A percentile compares a stretch with the other conserved stretches of the same genome.
phyloP scores from a whole-genome alignment of 2,113 vertebrate species.

The Takifugu flavidus region DNA sequence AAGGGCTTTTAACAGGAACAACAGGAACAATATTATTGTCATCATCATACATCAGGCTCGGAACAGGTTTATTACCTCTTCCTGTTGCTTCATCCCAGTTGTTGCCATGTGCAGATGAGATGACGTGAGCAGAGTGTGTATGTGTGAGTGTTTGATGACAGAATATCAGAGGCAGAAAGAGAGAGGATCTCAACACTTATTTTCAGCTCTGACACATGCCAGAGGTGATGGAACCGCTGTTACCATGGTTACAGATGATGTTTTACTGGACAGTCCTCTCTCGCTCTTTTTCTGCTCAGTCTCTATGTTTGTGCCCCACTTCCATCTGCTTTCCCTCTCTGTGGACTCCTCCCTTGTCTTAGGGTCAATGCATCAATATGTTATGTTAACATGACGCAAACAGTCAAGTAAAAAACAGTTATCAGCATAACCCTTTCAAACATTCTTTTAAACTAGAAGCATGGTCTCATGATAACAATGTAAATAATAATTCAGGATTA shows the following conservation, averaged over 20 bases:
- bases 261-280: constrained; percentile 19
- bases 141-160: not conserved
- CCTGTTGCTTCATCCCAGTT: constrained; percentile 19
- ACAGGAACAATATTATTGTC: not conserved
- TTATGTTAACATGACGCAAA: not conserved
- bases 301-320: not conserved
- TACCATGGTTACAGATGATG: constrained; percentile 58
- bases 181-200: constrained; percentile 11
- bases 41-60: not conserved
- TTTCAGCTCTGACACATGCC: constrained; percentile 50
- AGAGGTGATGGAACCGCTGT: constrained; percentile 52
- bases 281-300: not conserved
- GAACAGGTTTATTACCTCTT: constrained; percentile 8
- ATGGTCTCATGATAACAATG: too few species aligned
- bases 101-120: constrained; percentile 27
- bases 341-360: too few species aligned
- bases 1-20: not conserved
- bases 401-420: too few species aligned
- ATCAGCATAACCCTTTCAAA: too few species aligned
- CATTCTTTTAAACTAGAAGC: too few species aligned
- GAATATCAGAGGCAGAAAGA: not conserved
- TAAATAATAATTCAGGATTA: too few species aligned
- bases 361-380: too few species aligned
- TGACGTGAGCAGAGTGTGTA: constrained; percentile 41
- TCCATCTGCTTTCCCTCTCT: too few species aligned